Evolutionary conservation across 2,888 invertebrate genomes (phyloP).

Genomic region (Emesis furor): DNA sequence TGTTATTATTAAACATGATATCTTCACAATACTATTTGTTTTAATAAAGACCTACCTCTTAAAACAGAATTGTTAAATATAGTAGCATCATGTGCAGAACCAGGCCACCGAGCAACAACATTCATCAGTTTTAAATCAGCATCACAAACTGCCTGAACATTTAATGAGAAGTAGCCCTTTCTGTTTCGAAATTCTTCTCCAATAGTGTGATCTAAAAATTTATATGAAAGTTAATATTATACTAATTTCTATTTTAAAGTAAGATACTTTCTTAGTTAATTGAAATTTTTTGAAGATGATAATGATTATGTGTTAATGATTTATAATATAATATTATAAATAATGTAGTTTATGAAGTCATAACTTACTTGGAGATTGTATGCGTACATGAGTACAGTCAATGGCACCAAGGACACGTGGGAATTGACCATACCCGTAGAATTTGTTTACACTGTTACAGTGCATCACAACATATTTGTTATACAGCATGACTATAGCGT

Average conservation of each 20-base stretch:
- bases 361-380: constrained; percentile 42
- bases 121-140: constrained; percentile 58
- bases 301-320: no score
- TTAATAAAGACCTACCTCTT: neutral
- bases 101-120: constrained; percentile 69
- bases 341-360: no score
- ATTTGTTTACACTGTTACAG: constrained; percentile 21
- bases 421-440: constrained; percentile 45
- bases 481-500: constrained; percentile 51
- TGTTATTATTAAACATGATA: neutral
- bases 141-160: constrained; percentile 65
- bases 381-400: constrained; percentile 58
- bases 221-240: no score
- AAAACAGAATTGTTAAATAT: constrained; percentile 34
- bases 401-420: constrained; percentile 56
- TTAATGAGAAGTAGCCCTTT: constrained; percentile 53
- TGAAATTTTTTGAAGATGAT: no score
- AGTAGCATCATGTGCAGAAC: constrained; percentile 53
- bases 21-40: neutral
- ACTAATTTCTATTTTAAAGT: no score
- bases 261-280: no score
- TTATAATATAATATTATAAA: no score
- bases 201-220: neutral
- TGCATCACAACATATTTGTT: constrained; percentile 34
- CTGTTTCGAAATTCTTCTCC: constrained; percentile 55